Percentiles rank a stretch among this genome's conserved stretches.
phyloP scores from a whole-genome alignment of 2,113 vertebrate species.

The Heteronetta atricapilla region DNA sequence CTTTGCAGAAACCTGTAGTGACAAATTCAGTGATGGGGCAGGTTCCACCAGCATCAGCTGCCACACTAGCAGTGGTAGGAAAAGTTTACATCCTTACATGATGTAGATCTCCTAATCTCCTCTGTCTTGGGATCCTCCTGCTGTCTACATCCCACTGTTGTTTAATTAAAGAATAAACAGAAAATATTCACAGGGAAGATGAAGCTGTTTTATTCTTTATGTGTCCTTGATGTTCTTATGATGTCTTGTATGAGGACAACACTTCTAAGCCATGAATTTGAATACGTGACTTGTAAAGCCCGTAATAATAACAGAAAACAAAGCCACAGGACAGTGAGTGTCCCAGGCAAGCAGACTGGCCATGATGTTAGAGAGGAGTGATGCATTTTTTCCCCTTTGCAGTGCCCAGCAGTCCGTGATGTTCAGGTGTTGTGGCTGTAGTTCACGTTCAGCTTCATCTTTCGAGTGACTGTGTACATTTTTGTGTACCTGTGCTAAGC shows the following conservation, averaged over 20 bases:
- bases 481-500: background rate
- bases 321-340: background rate
- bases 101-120: background rate
- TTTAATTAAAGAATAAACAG: conserved; percentile 46
- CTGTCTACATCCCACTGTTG: background rate
- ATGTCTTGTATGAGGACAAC: background rate
- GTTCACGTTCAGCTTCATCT: background rate
- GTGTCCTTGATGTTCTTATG: background rate
- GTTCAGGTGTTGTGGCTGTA: background rate
- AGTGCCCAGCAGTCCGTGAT: rapidly evolving
- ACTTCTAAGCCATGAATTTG: background rate
- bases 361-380: rapidly evolving
- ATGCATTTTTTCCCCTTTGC: background rate
- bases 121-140: conserved; percentile 7
- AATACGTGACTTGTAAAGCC: background rate
- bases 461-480: background rate
- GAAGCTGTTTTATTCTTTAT: conserved; percentile 12
- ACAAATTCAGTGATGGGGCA: rapidly evolving
- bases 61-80: rapidly evolving
- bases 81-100: background rate
- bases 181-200: background rate
- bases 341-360: background rate
- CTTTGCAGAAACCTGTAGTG: background rate
- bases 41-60: background rate
- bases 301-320: background rate